Evolutionary conservation across 2,113 vertebrate genomes (phyloP).

Genomic region (Brachionichthys hirsutus): DNA sequence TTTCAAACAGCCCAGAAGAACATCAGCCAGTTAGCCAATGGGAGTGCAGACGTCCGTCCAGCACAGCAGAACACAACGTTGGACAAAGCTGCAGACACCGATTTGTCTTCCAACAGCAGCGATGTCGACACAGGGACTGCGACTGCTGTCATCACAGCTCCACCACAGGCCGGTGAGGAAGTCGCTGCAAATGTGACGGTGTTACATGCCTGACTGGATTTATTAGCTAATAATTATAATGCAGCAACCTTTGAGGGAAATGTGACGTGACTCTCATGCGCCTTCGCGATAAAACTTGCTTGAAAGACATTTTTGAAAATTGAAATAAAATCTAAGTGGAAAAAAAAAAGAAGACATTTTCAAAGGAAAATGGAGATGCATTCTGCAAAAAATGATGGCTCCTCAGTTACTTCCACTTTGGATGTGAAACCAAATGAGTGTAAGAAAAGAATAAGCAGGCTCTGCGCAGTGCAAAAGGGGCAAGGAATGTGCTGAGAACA

Average conservation of each 20-base stretch:
- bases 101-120: slow-evolving; percentile 58
- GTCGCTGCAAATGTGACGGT: not conserved
- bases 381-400: too few species aligned
- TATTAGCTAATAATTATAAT: too few species aligned
- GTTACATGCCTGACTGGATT: not conserved
- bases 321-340: too few species aligned
- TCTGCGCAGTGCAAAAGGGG: too few species aligned
- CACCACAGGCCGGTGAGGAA: slow-evolving; percentile 68
- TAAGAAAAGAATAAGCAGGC: not conserved
- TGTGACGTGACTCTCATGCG: too few species aligned
- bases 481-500: slow-evolving; percentile 52
- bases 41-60: slow-evolving; percentile 28
- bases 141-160: slow-evolving; percentile 16
- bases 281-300: too few species aligned
- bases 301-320: slow-evolving; percentile 35
- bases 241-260: too few species aligned
- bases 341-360: too few species aligned
- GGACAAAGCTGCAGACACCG: not conserved
- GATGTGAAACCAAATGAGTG: slow-evolving; percentile 1
- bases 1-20: slow-evolving; percentile 60
- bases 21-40: slow-evolving; percentile 27
- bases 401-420: too few species aligned
- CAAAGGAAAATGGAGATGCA: too few species aligned
- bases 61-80: slow-evolving; percentile 52
- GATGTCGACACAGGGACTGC: slow-evolving; percentile 11